A percentile compares a stretch with the other conserved stretches of the same genome.
phyloP scores from a whole-genome alignment of 2,113 vertebrate species.

The Mesitornis unicolor region DNA sequence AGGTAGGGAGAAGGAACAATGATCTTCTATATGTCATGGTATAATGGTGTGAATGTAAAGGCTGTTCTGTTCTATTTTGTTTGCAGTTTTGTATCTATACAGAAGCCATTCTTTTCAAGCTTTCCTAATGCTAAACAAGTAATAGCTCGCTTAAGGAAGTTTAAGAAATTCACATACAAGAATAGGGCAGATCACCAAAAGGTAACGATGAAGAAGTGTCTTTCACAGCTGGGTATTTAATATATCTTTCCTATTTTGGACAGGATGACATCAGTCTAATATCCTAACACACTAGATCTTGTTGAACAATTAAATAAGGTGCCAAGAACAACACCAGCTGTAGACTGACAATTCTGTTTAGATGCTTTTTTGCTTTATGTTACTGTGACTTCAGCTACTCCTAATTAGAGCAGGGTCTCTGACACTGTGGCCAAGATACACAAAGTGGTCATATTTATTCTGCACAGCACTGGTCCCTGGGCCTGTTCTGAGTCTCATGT shows the following conservation, averaged over 20 bases:
- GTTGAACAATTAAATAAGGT: neutral
- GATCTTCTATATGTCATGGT: neutral
- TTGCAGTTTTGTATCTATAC: neutral
- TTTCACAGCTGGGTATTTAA: neutral
- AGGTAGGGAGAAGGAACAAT: fast-evolving
- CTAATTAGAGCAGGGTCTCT: neutral
- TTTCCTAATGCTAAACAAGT: neutral
- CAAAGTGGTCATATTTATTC: fast-evolving
- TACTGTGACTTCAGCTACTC: neutral
- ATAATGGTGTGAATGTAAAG: neutral
- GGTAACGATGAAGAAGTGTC: neutral
- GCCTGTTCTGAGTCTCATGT: neutral
- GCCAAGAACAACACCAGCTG: neutral
- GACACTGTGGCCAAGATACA: neutral
- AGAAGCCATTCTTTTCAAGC: neutral
- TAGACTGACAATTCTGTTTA: neutral
- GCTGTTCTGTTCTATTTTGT: neutral
- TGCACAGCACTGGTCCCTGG: neutral
- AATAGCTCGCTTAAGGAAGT: neutral
- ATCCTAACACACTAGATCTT: neutral
- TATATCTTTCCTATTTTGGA: neutral
- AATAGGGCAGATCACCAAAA: neutral
- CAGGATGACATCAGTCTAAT: neutral
- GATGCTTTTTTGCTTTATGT: neutral
- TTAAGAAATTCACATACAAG: neutral